A percentile compares a stretch with the other conserved stretches of the same genome.
Conservation (phyloP, 2,797 vertebrate genomes). For the Acipenser transmontanus region DNA sequence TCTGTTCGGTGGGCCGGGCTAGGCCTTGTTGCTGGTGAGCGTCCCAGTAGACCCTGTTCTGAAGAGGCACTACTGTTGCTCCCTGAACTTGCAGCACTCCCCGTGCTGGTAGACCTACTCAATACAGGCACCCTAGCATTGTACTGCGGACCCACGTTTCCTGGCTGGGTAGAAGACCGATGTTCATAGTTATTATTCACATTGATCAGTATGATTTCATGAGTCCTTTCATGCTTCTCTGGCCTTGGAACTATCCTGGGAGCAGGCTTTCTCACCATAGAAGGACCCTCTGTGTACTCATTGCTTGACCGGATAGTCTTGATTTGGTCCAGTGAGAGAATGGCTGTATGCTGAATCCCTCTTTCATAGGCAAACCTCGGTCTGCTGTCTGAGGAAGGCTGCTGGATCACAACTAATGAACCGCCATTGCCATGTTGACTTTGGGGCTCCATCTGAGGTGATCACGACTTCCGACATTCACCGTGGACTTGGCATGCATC, state of each 20-base stretch:
- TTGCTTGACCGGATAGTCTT: slow-evolving; percentile 89
- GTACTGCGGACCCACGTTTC: slow-evolving; percentile 44
- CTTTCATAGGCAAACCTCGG: slow-evolving; percentile 79
- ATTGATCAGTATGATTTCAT: slow-evolving; percentile 85
- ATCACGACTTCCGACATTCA: slow-evolving; percentile 84
- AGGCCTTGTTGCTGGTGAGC: slow-evolving; percentile 64
- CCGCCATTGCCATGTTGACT: slow-evolving; percentile 80
- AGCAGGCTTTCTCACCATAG: slow-evolving; percentile 63
- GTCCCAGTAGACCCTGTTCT: slow-evolving; percentile 79
- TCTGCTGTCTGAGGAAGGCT: slow-evolving; percentile 74
- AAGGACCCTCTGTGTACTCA: slow-evolving; percentile 90
- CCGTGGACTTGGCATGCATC: slow-evolving; percentile 84
- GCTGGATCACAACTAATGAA: slow-evolving; percentile 81
- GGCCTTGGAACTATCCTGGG: slow-evolving; percentile 66
- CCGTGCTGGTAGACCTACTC: slow-evolving; percentile 87
- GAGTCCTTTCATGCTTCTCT: slow-evolving; percentile 86
- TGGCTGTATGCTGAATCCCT: slow-evolving; percentile 71
- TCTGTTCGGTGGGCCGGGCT: slow-evolving; percentile 57
- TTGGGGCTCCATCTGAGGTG: slow-evolving; percentile 91
- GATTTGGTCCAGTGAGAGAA: slow-evolving; percentile 95
- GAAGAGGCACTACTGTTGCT: slow-evolving; percentile 87
- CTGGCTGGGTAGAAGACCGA: slow-evolving; percentile 48
- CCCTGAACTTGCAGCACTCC: slow-evolving; percentile 84
- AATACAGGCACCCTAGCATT: slow-evolving; percentile 62
- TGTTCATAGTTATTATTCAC: slow-evolving; percentile 88